A percentile compares a stretch with the other conserved stretches of the same genome.
Conservation (phyloP, 2,797 vertebrate species). For the Synanceia verrucosa region DNA sequence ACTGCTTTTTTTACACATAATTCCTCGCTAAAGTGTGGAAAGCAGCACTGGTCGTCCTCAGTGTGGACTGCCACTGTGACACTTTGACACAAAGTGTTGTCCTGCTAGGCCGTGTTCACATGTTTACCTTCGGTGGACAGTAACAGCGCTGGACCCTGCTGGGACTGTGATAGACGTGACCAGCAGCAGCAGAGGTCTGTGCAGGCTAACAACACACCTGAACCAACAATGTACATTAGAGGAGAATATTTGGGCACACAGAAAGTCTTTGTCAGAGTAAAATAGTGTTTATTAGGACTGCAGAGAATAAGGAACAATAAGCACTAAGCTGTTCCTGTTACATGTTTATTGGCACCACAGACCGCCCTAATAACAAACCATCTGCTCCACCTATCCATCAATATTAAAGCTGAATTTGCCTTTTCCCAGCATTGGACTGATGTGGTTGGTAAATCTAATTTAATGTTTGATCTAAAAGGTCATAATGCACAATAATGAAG, state of each 20-base stretch:
- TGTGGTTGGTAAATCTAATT: neutral
- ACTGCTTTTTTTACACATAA: conserved; percentile 20
- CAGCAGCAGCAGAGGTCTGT: neutral
- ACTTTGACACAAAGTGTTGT: conserved; percentile 37
- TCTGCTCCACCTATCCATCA: neutral
- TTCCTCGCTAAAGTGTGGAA: conserved; percentile 21
- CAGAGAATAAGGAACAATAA: neutral
- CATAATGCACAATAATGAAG: too few relatives aligned
- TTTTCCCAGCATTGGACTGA: neutral
- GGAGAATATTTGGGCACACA: neutral
- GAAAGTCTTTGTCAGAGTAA: neutral
- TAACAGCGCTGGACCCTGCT: conserved; percentile 15
- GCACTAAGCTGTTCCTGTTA: neutral
- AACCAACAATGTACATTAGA: neutral
- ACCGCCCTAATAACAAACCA: neutral
- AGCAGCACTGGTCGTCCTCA: neutral
- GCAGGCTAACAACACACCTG: neutral
- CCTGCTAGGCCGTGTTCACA: conserved; percentile 43
- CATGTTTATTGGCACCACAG: neutral
- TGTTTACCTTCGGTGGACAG: conserved; percentile 38
- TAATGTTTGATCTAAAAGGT: neutral
- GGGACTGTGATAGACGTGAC: conserved; percentile 21
- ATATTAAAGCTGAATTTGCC: neutral
- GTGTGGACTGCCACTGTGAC: conserved; percentile 36
- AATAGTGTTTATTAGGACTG: neutral